A percentile compares a stretch with the other conserved stretches of the same genome.
Conservation (phyloP, 2,113 vertebrate genomes). For the Tympanuchus pallidicinctus region DNA sequence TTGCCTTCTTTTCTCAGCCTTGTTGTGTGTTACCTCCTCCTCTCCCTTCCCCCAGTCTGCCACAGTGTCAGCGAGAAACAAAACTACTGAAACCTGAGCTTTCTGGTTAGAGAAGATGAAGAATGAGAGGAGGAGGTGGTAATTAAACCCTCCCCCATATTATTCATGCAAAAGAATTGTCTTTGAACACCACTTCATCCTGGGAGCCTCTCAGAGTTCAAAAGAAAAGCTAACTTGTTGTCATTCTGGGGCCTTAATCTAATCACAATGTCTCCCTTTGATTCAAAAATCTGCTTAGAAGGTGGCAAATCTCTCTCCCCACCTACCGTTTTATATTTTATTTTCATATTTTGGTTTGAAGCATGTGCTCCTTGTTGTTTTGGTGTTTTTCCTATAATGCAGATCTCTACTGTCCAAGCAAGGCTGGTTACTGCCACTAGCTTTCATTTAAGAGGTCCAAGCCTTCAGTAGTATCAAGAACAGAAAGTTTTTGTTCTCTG, state of each 20-base stretch:
- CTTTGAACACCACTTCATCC: constrained; percentile 73
- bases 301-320: constrained; percentile 21
- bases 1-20: constrained; percentile 43
- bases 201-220: constrained; percentile 68
- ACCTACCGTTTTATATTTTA: background rate
- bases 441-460: background rate
- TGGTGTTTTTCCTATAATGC: background rate
- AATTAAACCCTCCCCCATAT: constrained; percentile 73
- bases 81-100: constrained; percentile 72
- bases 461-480: background rate
- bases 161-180: constrained; percentile 71
- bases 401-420: background rate
- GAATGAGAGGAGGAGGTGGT: constrained; percentile 69
- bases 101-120: constrained; percentile 59
- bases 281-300: constrained; percentile 67
- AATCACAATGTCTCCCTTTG: constrained; percentile 60
- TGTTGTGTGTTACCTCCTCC: constrained; percentile 37
- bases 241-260: constrained; percentile 67
- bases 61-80: constrained; percentile 47
- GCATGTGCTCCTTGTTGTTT: background rate
- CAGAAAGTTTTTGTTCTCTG: background rate
- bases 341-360: constrained; percentile 14
- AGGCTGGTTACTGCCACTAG: background rate
- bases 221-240: constrained; percentile 67
- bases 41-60: constrained; percentile 45